These are phyloP conservation scores for Opisthocomus hoazin DNA, from an alignment of 2,113 vertebrate species.

Conservation along the genomic window DNA sequence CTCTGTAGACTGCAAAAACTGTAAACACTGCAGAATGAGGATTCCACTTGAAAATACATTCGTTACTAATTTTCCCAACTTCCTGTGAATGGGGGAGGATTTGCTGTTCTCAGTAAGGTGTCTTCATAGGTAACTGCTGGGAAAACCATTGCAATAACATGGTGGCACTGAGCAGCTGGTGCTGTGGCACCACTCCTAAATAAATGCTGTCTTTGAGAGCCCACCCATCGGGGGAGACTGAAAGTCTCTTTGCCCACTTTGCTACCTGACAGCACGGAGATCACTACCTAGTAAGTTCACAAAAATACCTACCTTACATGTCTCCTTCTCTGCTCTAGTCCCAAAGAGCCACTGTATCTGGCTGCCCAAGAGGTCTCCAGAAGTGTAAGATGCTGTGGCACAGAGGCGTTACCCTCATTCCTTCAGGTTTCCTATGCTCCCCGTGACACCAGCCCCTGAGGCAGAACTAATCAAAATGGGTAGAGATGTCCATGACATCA, in stretches of 20 bases:
- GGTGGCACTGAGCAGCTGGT: not conserved
- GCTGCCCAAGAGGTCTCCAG: not conserved
- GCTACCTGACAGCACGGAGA: not conserved
- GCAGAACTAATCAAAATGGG: not conserved
- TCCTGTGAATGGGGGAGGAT: not conserved
- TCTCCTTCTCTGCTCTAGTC: not conserved
- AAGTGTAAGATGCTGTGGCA: not conserved
- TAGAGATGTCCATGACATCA: not conserved
- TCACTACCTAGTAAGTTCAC: not conserved
- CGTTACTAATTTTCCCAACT: not conserved
- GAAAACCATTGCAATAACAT: not conserved
- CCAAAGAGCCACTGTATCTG: not conserved
- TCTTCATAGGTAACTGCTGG: not conserved
- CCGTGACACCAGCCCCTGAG: not conserved
- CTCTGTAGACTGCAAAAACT: not conserved
- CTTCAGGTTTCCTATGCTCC: not conserved
- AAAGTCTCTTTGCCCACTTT: not conserved
- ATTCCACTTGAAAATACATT: not conserved
- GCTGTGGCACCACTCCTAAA: not conserved
- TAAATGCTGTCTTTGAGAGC: not conserved
- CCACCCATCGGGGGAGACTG: not conserved
- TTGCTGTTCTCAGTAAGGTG: not conserved
- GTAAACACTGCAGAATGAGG: not conserved
- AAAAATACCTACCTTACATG: not conserved
- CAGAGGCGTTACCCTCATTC: not conserved